phyloP scores from a whole-genome alignment of 2,113 vertebrate species.

The Gavialis gangeticus region DNA sequence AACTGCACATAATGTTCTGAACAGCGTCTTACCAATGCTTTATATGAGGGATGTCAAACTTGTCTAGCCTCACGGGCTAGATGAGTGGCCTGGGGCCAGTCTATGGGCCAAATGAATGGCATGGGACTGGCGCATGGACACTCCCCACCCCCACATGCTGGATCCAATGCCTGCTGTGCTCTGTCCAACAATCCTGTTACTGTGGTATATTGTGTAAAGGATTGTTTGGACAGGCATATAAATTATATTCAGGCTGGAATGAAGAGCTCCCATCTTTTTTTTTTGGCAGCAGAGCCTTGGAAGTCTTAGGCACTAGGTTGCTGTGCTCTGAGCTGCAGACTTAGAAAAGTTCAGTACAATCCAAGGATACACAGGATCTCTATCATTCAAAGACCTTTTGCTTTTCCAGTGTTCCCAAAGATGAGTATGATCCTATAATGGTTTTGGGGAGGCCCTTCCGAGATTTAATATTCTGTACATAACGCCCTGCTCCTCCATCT shows the following conservation, averaged over 20 bases:
- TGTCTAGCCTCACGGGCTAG: no score
- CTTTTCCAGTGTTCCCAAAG: neutral
- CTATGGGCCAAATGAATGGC: no score
- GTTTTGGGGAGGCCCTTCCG: slow-evolving; percentile 33
- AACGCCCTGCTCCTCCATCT: neutral
- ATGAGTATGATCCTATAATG: slow-evolving; percentile 38
- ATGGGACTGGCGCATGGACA: no score
- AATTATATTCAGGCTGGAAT: no score
- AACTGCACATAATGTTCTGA: no score
- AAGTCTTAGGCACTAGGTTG: neutral
- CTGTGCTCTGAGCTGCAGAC: neutral
- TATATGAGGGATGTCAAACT: no score
- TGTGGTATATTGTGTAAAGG: neutral
- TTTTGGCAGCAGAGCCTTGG: slow-evolving; percentile 27
- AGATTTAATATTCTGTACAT: slow-evolving; percentile 39
- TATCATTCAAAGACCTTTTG: no score
- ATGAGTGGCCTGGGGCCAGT: no score
- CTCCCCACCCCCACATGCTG: no score
- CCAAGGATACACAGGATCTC: no score
- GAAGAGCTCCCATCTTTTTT: neutral
- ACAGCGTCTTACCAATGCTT: no score
- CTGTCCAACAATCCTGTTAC: neutral
- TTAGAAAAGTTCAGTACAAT: neutral
- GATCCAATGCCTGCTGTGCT: accelerated
- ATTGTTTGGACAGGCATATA: neutral